A percentile compares a stretch with the other conserved stretches of the same genome.
Evolutionary conservation across 2,888 invertebrate genomes (phyloP).

Genomic region (Meliscaeva auricollis): DNA sequence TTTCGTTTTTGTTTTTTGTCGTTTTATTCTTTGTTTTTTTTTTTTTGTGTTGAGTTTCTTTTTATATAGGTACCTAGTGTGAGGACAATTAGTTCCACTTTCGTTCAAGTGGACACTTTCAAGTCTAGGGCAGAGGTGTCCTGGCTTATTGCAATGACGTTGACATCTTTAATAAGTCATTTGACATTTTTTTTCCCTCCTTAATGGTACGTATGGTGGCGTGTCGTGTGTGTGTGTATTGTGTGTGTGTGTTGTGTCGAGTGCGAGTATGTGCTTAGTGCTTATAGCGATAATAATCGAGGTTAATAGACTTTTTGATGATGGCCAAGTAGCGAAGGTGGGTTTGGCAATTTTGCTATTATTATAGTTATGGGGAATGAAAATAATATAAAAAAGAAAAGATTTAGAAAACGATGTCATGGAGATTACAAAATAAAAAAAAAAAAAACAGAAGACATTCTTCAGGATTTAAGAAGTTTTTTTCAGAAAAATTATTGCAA

Average conservation of each 20-base stretch:
- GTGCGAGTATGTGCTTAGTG: constrained; percentile 16
- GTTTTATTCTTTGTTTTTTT: neutral
- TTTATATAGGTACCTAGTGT: constrained; percentile 9
- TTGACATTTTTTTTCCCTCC: constrained; percentile 39
- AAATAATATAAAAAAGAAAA: neutral
- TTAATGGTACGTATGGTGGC: too few species aligned
- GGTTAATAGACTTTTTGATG: constrained; percentile 39
- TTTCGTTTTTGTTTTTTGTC: neutral
- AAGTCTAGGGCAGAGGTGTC: constrained; percentile 35
- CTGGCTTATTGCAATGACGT: constrained; percentile 57
- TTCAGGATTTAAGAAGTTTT: neutral
- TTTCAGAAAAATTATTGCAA: neutral
- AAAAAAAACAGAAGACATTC: neutral
- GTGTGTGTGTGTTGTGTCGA: neutral
- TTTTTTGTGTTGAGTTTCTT: neutral
- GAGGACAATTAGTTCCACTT: constrained; percentile 64
- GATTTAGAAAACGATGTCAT: constrained; percentile 8
- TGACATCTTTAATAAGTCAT: constrained; percentile 67
- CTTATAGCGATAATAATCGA: constrained; percentile 45
- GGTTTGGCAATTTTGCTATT: constrained; percentile 6
- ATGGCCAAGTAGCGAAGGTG: constrained; percentile 18
- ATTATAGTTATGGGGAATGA: constrained; percentile 4
- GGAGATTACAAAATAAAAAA: neutral
- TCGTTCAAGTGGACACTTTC: constrained; percentile 51
- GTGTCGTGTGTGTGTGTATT: neutral